phyloP scores from a whole-genome alignment of 2,113 vertebrate species.

The Meles meles region DNA sequence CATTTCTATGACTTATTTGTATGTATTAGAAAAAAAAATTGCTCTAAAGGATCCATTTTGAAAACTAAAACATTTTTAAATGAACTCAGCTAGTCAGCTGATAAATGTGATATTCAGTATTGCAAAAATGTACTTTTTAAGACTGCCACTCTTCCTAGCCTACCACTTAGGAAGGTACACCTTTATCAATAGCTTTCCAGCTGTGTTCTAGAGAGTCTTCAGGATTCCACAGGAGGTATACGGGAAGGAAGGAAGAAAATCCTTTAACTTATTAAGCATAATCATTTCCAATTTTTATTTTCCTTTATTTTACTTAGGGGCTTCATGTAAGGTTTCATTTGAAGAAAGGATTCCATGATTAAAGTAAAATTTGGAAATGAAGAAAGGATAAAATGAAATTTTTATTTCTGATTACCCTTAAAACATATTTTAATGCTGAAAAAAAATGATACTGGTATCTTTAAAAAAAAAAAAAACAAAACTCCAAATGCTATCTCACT shows the following conservation, averaged over 20 bases:
- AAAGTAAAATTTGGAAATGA: constrained; percentile 29
- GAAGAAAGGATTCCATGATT: not conserved
- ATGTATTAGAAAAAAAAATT: not conserved
- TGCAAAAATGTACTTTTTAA: not conserved
- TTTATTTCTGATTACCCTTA: not conserved
- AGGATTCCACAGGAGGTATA: not conserved
- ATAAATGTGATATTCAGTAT: not conserved
- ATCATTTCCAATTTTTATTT: constrained; percentile 11
- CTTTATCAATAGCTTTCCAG: not conserved
- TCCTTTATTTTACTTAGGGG: not conserved
- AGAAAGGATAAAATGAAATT: not conserved
- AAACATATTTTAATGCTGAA: not conserved
- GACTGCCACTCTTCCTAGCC: not conserved
- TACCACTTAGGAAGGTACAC: not conserved
- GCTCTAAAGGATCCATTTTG: not conserved
- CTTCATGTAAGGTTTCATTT: not conserved
- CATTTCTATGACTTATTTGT: not conserved
- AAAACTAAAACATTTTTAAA: not conserved
- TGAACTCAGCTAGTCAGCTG: constrained; percentile 6
- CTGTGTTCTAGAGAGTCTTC: not conserved
- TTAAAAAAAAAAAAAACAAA: not conserved
- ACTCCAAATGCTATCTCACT: not conserved
- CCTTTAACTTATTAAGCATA: not conserved
- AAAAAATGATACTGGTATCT: not conserved
- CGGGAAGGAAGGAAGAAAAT: not conserved